Percentiles rank a stretch among this genome's conserved stretches.
Evolutionary conservation across 2,113 vertebrate species (phyloP).

Genomic region (Pteropus alecto): DNA sequence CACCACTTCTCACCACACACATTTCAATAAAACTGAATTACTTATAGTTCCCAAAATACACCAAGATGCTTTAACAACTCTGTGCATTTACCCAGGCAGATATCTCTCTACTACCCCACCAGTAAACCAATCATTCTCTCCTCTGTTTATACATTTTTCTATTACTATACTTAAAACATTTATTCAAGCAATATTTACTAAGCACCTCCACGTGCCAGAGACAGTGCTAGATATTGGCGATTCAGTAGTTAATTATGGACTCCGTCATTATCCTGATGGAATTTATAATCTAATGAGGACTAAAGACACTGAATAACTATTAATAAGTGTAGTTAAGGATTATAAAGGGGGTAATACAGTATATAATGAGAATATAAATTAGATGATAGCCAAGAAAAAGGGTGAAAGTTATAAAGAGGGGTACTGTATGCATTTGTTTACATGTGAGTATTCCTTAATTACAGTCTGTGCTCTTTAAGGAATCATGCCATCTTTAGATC

Average conservation of each 20-base stretch:
- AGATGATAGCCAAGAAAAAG: neutral
- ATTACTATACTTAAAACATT: neutral
- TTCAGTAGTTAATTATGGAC: neutral
- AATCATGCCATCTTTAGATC: neutral
- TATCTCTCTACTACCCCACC: neutral
- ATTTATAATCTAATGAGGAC: conserved; percentile 9
- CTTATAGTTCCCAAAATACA: neutral
- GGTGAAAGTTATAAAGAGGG: neutral
- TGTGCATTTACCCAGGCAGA: neutral
- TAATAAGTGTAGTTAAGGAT: neutral
- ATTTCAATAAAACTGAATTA: conserved; percentile 6
- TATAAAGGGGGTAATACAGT: neutral
- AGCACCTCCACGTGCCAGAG: neutral
- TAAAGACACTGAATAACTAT: neutral
- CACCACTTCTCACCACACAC: neutral
- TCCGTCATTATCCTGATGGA: neutral
- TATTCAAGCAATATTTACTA: conserved; percentile 13
- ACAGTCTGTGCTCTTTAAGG: neutral
- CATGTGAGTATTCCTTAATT: conserved; percentile 3
- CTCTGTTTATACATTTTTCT: neutral
- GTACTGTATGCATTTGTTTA: neutral
- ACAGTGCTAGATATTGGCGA: neutral
- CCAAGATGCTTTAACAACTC: neutral
- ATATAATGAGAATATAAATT: neutral
- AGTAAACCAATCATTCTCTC: conserved; percentile 1